Percentiles rank a stretch among this genome's conserved stretches.
These are phyloP conservation scores for Lethrus apterus DNA, from an alignment of 1,140 invertebrate genomes.

Conservation along the genomic window DNA sequence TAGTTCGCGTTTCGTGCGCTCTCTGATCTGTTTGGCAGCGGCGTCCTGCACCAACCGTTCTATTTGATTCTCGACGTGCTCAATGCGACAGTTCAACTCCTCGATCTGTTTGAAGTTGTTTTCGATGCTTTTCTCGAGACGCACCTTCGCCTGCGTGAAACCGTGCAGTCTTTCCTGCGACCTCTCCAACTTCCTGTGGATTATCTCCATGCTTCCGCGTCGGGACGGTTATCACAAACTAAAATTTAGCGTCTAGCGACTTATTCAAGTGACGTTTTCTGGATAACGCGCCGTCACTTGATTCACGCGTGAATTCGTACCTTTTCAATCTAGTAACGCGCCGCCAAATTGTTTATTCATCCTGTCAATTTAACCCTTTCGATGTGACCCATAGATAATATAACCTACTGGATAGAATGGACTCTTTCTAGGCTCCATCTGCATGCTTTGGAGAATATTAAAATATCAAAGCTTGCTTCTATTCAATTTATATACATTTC, in stretches of 20 bases:
- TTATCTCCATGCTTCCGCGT: not conserved
- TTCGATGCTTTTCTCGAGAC: conserved; percentile 1
- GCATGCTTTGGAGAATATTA: no score
- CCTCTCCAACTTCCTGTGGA: not conserved
- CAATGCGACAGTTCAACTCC: not conserved
- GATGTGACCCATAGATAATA: no score
- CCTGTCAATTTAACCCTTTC: no score
- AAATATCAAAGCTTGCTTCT: no score
- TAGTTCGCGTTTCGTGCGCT: conserved; percentile 4
- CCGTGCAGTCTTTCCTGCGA: not conserved
- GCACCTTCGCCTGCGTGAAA: conserved; percentile 1
- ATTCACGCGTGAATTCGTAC: no score
- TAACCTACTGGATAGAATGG: no score
- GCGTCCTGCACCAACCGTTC: conserved; percentile 7
- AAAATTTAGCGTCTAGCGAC: not conserved
- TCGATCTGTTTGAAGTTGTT: not conserved
- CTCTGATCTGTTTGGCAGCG: conserved; percentile 1
- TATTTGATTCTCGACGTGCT: not conserved
- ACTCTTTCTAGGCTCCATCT: no score
- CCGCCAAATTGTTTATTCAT: no score
- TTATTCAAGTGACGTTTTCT: not conserved
- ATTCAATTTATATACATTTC: no score
- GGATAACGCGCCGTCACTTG: no score
- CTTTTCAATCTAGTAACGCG: no score
- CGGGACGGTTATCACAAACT: not conserved